Evolutionary conservation across 2,113 vertebrate genomes (phyloP).

Genomic region (Syngnathoides biaculeatus): DNA sequence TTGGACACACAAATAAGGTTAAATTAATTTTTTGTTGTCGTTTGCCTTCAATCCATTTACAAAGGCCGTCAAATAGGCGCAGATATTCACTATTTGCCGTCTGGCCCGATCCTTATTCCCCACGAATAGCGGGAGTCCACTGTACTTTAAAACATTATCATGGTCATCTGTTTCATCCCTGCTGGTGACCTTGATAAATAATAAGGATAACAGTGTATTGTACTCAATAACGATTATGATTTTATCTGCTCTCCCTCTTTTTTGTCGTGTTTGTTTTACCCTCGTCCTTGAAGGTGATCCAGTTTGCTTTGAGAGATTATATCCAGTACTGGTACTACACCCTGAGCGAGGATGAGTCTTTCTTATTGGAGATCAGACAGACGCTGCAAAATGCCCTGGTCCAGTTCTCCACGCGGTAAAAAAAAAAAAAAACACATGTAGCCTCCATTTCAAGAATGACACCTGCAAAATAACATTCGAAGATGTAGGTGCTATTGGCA

Average conservation of each 20-base stretch:
- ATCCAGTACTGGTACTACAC: slow-evolving; percentile 99
- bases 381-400: slow-evolving; percentile 94
- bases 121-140: too few relatives aligned
- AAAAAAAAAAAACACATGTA: slow-evolving; percentile 6
- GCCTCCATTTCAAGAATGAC: background rate
- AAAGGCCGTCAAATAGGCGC: too few relatives aligned
- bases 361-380: slow-evolving; percentile 95
- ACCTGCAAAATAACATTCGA: too few relatives aligned
- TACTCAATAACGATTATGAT: background rate
- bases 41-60: too few relatives aligned
- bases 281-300: slow-evolving; percentile 82
- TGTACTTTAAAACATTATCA: too few relatives aligned
- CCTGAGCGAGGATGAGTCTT: slow-evolving; percentile 94
- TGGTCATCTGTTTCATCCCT: too few relatives aligned
- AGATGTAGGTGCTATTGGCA: background rate
- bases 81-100: too few relatives aligned
- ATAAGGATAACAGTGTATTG: background rate
- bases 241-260: too few relatives aligned
- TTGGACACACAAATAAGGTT: background rate
- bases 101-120: too few relatives aligned
- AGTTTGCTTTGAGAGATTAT: slow-evolving; percentile 96
- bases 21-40: background rate
- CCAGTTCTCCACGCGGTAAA: slow-evolving; percentile 92
- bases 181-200: background rate
- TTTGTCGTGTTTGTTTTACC: background rate